Evolutionary conservation across 1,140 invertebrate genomes (phyloP).

Genomic region (Leguminivora glycinivorella): DNA sequence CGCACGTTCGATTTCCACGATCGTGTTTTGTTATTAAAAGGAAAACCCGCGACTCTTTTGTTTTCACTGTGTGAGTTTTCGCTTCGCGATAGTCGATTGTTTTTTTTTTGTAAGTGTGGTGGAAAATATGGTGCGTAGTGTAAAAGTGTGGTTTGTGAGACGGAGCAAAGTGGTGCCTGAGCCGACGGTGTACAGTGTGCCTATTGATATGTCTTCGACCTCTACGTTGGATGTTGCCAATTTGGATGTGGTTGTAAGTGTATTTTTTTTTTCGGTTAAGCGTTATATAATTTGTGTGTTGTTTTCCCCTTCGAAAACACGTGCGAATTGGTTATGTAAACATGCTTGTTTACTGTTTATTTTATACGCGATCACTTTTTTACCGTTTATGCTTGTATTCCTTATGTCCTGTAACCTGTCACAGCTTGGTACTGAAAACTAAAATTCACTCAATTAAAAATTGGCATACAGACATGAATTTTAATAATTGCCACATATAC

Average conservation of each 20-base stretch:
- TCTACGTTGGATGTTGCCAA: slow-evolving; percentile 63
- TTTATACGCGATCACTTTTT: no score
- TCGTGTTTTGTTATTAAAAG: slow-evolving; percentile 34
- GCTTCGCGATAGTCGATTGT: not conserved
- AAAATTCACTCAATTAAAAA: no score
- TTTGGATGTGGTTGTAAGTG: slow-evolving; percentile 65
- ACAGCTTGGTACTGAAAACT: no score
- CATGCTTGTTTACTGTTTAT: no score
- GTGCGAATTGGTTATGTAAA: no score
- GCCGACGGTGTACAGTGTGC: slow-evolving; percentile 55
- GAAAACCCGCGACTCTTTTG: slow-evolving; percentile 29
- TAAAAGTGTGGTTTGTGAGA: slow-evolving; percentile 62
- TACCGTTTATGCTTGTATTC: no score
- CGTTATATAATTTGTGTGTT: no score
- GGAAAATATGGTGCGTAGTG: slow-evolving; percentile 61
- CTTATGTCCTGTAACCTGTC: no score
- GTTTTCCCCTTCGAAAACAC: no score
- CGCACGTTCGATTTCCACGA: slow-evolving; percentile 39
- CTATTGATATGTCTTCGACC: slow-evolving; percentile 68
- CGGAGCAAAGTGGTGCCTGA: slow-evolving; percentile 63
- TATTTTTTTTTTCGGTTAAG: slow-evolving; percentile 10
- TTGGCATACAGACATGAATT: no score
- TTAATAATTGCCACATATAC: no score
- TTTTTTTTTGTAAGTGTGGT: slow-evolving; percentile 15
- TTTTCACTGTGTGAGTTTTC: not conserved